phyloP scores from a whole-genome alignment of 2,888 invertebrate genomes.

The Ectropis crepuscularia region DNA sequence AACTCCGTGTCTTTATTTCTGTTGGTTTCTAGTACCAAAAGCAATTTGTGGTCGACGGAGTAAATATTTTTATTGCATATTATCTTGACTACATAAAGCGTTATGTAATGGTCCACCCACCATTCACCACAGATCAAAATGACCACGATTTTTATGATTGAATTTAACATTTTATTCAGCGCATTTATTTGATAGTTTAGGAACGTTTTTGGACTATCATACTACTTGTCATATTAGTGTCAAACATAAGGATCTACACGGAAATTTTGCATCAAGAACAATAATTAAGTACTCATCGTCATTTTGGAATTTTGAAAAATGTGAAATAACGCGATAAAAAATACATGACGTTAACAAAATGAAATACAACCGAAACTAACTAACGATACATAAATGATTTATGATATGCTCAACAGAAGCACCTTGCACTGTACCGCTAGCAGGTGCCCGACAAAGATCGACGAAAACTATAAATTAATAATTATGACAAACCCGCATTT shows the following conservation, averaged over 20 bases:
- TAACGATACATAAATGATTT: slow-evolving; percentile 77
- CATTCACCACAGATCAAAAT: no score
- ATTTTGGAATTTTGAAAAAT: no score
- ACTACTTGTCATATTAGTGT: no score
- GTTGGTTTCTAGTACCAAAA: slow-evolving; percentile 39
- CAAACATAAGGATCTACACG: no score
- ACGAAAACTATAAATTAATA: slow-evolving; percentile 82
- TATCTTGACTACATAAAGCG: slow-evolving; percentile 4
- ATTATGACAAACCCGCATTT: slow-evolving; percentile 75
- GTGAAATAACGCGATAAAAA: background rate
- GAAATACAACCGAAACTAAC: slow-evolving; percentile 11
- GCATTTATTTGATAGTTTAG: no score
- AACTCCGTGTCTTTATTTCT: slow-evolving; percentile 42
- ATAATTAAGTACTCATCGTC: background rate
- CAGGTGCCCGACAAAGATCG: slow-evolving; percentile 72
- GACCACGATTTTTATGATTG: no score
- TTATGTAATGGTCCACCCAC: slow-evolving; percentile 4
- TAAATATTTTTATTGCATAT: slow-evolving; percentile 31
- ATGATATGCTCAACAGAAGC: slow-evolving; percentile 69
- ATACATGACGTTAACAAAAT: slow-evolving; percentile 8
- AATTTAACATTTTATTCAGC: no score
- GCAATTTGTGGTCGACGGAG: slow-evolving; percentile 34
- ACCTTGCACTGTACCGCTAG: slow-evolving; percentile 63
- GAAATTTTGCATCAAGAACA: no score
- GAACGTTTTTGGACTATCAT: no score